These are phyloP conservation scores for Neodiprion fabricii DNA, from an alignment of 1,140 invertebrate species.

Conservation along the genomic window DNA sequence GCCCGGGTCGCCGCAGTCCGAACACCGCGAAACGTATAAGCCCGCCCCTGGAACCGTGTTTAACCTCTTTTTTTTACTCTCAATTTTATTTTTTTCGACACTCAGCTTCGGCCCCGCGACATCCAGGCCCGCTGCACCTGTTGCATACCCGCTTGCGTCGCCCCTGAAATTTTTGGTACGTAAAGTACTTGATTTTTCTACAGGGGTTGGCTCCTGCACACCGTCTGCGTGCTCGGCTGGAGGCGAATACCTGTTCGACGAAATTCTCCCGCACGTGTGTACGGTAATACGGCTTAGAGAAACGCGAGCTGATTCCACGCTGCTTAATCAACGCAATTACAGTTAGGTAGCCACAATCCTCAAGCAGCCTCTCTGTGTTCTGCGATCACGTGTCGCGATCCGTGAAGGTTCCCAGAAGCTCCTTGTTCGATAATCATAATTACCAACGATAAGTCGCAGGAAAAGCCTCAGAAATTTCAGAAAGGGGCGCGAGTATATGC, in stretches of 20 bases:
- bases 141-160: not conserved
- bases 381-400: too few relatives aligned
- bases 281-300: too few relatives aligned
- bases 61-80: not conserved
- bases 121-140: not conserved
- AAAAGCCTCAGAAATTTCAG: too few relatives aligned
- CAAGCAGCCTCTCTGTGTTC: too few relatives aligned
- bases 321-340: conserved; percentile 1
- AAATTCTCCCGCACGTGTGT: not conserved
- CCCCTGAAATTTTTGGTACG: not conserved
- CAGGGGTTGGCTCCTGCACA: not conserved
- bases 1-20: too few relatives aligned
- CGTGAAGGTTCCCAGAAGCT: too few relatives aligned
- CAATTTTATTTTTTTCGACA: not conserved
- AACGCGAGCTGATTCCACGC: not conserved
- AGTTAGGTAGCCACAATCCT: too few relatives aligned
- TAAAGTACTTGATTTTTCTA: not conserved
- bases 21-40: too few relatives aligned
- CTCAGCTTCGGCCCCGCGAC: not conserved
- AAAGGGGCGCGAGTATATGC: too few relatives aligned
- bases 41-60: not conserved
- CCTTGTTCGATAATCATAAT: too few relatives aligned
- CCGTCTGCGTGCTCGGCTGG: not conserved
- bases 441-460: too few relatives aligned
- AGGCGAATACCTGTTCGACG: not conserved